Percentiles rank a stretch among this genome's conserved stretches.
phyloP scores from a whole-genome alignment of 2,888 invertebrate species.

The Helleia helle region DNA sequence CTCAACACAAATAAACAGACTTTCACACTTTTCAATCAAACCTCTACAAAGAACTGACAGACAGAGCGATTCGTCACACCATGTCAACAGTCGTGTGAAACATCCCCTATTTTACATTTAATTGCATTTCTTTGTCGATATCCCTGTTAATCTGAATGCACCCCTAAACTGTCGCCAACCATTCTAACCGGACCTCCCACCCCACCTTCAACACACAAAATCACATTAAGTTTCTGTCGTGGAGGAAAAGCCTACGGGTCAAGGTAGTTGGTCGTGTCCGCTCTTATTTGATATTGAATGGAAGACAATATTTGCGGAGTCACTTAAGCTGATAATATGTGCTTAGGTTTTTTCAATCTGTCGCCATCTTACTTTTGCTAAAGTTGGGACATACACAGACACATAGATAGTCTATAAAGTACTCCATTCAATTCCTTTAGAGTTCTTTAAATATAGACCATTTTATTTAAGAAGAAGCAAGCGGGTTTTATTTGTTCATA shows the following conservation, averaged over 20 bases:
- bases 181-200: conserved; percentile 26
- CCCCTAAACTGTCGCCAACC: conserved; percentile 43
- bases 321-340: conserved; percentile 50
- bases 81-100: conserved; percentile 66
- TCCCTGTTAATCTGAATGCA: conserved; percentile 66
- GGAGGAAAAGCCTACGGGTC: background rate
- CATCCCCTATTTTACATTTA: conserved; percentile 71
- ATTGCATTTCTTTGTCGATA: conserved; percentile 73
- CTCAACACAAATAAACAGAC: too few relatives aligned
- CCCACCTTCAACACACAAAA: background rate
- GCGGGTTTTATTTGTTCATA: too few relatives aligned
- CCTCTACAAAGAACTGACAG: conserved; percentile 36
- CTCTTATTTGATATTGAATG: conserved; percentile 58
- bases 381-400: too few relatives aligned
- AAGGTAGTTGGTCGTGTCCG: conserved; percentile 35
- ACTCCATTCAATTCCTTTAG: too few relatives aligned
- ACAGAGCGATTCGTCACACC: conserved; percentile 56
- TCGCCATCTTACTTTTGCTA: too few relatives aligned
- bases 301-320: conserved; percentile 56
- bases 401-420: too few relatives aligned
- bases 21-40: conserved; percentile 28
- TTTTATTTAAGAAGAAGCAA: too few relatives aligned
- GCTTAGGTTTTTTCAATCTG: conserved; percentile 38
- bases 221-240: background rate
- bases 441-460: too few relatives aligned